Conservation (phyloP, 2,797 vertebrate species). For the Gobionotothen gibberifrons region DNA sequence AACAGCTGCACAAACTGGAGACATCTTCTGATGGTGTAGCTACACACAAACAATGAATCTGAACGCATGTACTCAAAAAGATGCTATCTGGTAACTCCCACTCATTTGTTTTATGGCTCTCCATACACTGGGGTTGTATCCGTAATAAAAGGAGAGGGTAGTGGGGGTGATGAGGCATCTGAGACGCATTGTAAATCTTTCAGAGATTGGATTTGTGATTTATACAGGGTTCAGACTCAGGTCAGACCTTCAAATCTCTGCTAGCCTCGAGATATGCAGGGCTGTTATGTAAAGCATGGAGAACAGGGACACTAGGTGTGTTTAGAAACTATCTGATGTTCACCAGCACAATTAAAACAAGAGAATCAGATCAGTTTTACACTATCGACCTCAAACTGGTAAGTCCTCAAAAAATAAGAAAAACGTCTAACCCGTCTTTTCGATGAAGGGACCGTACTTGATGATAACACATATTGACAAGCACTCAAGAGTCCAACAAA, state of each 20-base stretch:
- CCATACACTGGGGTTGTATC: conserved; percentile 42
- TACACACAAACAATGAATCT: conserved; percentile 23
- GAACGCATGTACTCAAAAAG: conserved; percentile 30
- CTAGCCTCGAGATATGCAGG: not conserved
- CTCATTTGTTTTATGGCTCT: conserved; percentile 72
- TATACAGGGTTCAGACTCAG: conserved; percentile 65
- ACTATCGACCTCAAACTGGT: not conserved
- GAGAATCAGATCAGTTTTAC: not conserved
- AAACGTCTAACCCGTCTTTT: not conserved
- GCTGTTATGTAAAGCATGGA: conserved; percentile 33
- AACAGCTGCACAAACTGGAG: conserved; percentile 30
- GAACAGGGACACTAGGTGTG: not conserved
- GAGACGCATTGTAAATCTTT: conserved; percentile 33
- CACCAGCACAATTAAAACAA: not conserved
- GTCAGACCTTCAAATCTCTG: conserved; percentile 55
- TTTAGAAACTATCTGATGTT: not conserved
- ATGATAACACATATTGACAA: not conserved
- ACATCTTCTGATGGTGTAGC: conserved; percentile 42
- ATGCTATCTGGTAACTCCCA: conserved; percentile 53
- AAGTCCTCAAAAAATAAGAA: not conserved
- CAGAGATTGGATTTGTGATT: conserved; percentile 62
- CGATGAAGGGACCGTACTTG: not conserved
- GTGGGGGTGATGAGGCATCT: conserved; percentile 34
- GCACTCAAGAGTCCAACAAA: not conserved
- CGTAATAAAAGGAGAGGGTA: conserved; percentile 58